Percentiles rank a stretch among this genome's conserved stretches.
Conservation (phyloP, 2,888 invertebrate genomes). For the Agapostemon virescens region DNA sequence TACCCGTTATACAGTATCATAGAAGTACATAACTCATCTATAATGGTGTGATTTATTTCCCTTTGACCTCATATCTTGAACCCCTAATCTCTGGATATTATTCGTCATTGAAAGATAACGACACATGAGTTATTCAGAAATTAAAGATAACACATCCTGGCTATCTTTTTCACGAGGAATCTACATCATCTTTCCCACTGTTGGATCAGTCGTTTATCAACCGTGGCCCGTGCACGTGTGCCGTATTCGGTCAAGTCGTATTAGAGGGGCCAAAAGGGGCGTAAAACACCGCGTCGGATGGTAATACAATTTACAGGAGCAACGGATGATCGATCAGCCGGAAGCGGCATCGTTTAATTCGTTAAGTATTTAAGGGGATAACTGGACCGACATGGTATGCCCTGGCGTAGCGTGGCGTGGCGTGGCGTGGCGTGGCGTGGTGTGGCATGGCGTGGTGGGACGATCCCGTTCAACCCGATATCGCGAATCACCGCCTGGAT, state of each 20-base stretch:
- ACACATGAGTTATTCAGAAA: no score
- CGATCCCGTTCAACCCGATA: background rate
- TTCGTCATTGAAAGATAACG: no score
- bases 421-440: background rate
- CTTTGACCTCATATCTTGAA: no score
- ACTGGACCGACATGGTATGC: background rate
- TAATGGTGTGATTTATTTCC: no score
- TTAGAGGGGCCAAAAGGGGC: conserved; percentile 31
- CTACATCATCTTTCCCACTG: conserved; percentile 51
- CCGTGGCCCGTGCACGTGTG: conserved; percentile 19
- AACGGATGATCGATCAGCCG: conserved; percentile 36
- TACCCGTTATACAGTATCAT: no score
- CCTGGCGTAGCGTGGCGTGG: background rate
- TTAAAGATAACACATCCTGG: no score
- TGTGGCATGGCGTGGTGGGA: background rate
- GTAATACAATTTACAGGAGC: conserved; percentile 45
- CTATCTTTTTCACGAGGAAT: no score
- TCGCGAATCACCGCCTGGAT: conserved; percentile 34
- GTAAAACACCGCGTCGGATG: conserved; percentile 25
- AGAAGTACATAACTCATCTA: no score
- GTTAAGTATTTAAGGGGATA: conserved; percentile 47
- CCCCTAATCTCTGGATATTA: no score
- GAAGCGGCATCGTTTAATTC: conserved; percentile 41
- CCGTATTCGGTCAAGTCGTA: conserved; percentile 40
- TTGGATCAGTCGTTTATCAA: conserved; percentile 56